Base-by-base conservation (phyloP, 2,888 invertebrate species). In the Autographa gamma region DNA sequence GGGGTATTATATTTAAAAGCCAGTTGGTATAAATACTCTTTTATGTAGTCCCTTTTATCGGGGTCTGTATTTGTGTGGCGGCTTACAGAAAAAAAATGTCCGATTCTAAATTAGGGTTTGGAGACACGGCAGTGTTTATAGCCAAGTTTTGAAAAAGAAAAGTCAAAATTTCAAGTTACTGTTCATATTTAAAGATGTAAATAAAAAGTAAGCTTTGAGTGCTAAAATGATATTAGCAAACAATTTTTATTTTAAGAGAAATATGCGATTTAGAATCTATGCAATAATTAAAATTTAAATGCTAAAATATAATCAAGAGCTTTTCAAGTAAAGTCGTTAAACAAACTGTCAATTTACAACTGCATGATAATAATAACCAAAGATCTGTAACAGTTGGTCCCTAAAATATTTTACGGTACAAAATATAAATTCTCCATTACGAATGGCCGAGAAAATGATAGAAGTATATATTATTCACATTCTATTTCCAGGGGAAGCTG, bases 381-480 rank as follows among this genome's bases (percentile, higher is more conserved):
- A 69, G 64, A 64, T 66, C 74, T 63, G 59, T 74, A 43, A 78
- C 48, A n/a, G 70, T 64, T 69, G 69, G 70, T 69, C 63, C 52
- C 31, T 43, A 54, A 32, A 5, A 66, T 66, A 66, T 74, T 31
- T 68, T 52, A 69, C 43, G 78, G 9, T 43, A 1, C 8, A 78
- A 54, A 54, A 74, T 65, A 76, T 60, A 61, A 25, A 60, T 11
- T 38, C 61, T 52, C 60, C 18, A 41, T 74, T 78, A 76, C 66
- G 61, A 66, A 61, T 31, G 48, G 38, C 31, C 69, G 74, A 25
- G 34, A n/a, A 25, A 66, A 74, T 79, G 56, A 79, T 74, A 54
- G 70, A 74, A 64, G 63, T 48, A 79, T 76, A 61, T 79, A 76
- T 74, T 76, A 79, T 79, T 76, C 63, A 76, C 48, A 59, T 66